Base-by-base conservation (phyloP, 2,888 invertebrate genomes). In the Lomographa bimaculata region DNA sequence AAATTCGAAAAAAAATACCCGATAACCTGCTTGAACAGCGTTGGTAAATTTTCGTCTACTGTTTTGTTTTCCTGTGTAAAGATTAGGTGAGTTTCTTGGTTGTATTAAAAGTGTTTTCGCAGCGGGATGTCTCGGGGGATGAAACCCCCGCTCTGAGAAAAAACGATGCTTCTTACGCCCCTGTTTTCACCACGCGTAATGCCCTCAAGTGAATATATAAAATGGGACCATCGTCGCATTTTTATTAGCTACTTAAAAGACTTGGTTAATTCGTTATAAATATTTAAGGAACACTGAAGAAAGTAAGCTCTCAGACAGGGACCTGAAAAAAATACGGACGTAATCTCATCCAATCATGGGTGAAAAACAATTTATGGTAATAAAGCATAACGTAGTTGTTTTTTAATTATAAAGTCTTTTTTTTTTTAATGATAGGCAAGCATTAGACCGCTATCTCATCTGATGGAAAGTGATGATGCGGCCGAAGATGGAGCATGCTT, bases 101-200 rank as follows among this genome's bases (percentile, higher is more conserved):
- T 66, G 64, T 27, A 42, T 35, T 42, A 36, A 71, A 74, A 75
- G 64, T 74, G 72, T 77, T 73, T 72, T 61, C 68, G 47, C 51
- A 48, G 54, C 61, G 60, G 40, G 52, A 49, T 59, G 55, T 63
- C 71, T 43, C 45, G n/a, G 6, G 47, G 45, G 46, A 61, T 62
- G 56, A 43, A 25, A 26, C 34, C 50, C 60, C 48, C 62, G 58
- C 49, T 27, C 19, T 7, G 30, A 40, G 12, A 32, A 34, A 48
- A 44, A 48, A 40, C 28, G 33, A 28, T 43, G 41, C 29, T 40
- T 49, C 44, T 36, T 41, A 29, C 29, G 49, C 38, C 56, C 47
- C 47, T 48, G 48, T 61, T 60, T 64, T 57, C 59, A 57, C 65
- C 49, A 57, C 37, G 12, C 27, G 20, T 23, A 29, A 30, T 43